phyloP scores from a whole-genome alignment of 1,140 invertebrate species.

The Pogonognathellus flavescens region DNA sequence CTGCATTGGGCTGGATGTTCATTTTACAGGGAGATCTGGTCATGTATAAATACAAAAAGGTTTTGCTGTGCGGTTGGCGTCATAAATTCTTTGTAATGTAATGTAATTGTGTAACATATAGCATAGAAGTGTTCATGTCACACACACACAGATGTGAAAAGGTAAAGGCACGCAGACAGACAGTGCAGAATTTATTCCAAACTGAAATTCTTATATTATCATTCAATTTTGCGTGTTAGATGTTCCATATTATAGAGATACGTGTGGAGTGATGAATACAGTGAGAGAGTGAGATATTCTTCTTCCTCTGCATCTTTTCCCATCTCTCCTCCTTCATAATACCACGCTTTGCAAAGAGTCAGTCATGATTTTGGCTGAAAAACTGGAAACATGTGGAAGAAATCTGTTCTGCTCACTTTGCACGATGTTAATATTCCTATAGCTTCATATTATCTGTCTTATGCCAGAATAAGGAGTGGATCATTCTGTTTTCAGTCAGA shows the following conservation, averaged over 20 bases:
- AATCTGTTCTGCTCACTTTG: constrained; percentile 27
- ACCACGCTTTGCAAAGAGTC: constrained; percentile 3
- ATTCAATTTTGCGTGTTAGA: too few species aligned
- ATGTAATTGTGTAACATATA: not conserved
- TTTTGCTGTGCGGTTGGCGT: not conserved
- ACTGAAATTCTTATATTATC: too few species aligned
- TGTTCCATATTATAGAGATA: too few species aligned
- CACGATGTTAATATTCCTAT: not conserved
- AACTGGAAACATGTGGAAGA: constrained; percentile 49
- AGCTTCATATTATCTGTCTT: not conserved
- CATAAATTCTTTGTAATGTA: not conserved
- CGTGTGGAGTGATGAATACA: too few species aligned
- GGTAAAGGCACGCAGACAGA: too few species aligned
- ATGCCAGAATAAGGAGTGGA: not conserved
- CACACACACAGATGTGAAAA: too few species aligned
- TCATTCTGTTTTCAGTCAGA: not conserved
- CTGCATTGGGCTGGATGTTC: not conserved
- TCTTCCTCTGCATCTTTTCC: too few species aligned
- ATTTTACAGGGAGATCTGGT: not conserved
- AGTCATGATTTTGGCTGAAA: constrained; percentile 53
- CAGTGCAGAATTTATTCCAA: too few species aligned
- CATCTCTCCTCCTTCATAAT: not conserved
- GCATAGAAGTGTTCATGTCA: too few species aligned
- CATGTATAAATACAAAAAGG: too few species aligned
- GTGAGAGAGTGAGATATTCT: too few species aligned